Base-by-base conservation (phyloP, 92 coral and sea anemone species). In the Palythoa caribaeorum region DNA sequence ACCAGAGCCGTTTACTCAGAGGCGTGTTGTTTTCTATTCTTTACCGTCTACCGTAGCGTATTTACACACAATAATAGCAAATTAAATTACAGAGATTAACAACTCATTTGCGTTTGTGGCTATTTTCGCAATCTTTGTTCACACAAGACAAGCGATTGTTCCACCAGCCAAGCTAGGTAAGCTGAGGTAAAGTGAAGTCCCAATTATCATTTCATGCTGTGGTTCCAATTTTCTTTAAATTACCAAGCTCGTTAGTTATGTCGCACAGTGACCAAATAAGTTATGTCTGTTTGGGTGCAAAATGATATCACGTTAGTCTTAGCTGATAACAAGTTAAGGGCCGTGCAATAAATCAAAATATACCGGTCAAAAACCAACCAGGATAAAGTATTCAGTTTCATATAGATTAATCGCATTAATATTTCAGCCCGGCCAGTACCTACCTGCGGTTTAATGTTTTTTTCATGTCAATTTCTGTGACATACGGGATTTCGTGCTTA, bases 381-480 rank as follows among this genome's bases (percentile, higher is more conserved):
- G 73, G 44, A 44, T 81, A 76, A 68, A 79, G 21, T 79, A 6
- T 60, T 38, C 73, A 65, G 54, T 3, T 14, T 78, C 1, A 10
- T 35, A 65, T 1, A 62, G 10, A 65, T 21, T 81, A 81, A 81
- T 69, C 44, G 38, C 20, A 81, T 81, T 81, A 81, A 81, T 81
- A 28, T 81, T 81, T 81, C 40, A 81, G 66, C 51, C 44, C 86
- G n/a, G 75, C 75, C 44, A 35, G 75, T 12, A 68, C 28, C 44
- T 70, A 81, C 86, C 86, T 81, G 86, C 28, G 62, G 86, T 35
- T 62, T 19, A 66, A 81, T 81, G 86, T 81, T 44, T 39, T 20
- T 81, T 63, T 81, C 76, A 66, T 81, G 86, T 81, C 86, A 37
- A 81, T 81, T 81, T 81, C 62, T 13, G 38, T 62, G 59, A 36